Percentiles rank a stretch among this genome's conserved stretches.
phyloP scores from a whole-genome alignment of 1,140 invertebrate species.

The Habropoda laboriosa region DNA sequence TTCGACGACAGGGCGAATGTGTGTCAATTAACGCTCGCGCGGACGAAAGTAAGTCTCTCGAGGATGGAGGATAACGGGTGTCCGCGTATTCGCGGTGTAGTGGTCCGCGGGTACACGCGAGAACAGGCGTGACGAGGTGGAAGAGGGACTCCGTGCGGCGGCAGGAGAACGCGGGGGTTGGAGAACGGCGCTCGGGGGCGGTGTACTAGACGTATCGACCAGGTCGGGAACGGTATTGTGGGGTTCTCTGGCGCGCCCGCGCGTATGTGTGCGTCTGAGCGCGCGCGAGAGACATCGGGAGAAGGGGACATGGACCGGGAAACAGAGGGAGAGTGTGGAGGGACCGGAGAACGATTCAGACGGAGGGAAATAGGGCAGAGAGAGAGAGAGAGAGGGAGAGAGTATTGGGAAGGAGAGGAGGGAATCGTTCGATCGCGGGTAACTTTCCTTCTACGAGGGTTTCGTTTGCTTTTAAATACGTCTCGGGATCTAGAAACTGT shows the following conservation, averaged over 20 bases:
- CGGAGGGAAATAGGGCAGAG: constrained; percentile 45
- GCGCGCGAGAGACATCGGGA: neutral
- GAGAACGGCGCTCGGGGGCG: constrained; percentile 53
- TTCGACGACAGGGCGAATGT: neutral
- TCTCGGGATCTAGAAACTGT: no score
- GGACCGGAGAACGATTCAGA: neutral
- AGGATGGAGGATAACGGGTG: neutral
- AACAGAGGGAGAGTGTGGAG: neutral
- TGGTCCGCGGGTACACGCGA: constrained; percentile 14
- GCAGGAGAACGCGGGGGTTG: constrained; percentile 24
- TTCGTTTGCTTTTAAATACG: no score
- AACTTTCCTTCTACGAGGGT: no score
- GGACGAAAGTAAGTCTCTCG: neutral
- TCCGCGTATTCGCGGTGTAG: constrained; percentile 3
- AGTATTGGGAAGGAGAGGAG: neutral
- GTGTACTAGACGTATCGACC: constrained; percentile 78
- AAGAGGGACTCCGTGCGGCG: constrained; percentile 31
- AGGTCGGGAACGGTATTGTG: constrained; percentile 65
- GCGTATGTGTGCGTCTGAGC: neutral
- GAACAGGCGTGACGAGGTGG: constrained; percentile 42
- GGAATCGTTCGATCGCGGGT: no score
- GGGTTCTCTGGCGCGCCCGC: constrained; percentile 49
- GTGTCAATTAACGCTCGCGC: constrained; percentile 37
- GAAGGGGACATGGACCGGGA: constrained; percentile 2
- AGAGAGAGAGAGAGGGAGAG: constrained; percentile 35